These are phyloP conservation scores for Xenopus petersii DNA, from an alignment of 2,797 vertebrate species.

Conservation along the genomic window DNA sequence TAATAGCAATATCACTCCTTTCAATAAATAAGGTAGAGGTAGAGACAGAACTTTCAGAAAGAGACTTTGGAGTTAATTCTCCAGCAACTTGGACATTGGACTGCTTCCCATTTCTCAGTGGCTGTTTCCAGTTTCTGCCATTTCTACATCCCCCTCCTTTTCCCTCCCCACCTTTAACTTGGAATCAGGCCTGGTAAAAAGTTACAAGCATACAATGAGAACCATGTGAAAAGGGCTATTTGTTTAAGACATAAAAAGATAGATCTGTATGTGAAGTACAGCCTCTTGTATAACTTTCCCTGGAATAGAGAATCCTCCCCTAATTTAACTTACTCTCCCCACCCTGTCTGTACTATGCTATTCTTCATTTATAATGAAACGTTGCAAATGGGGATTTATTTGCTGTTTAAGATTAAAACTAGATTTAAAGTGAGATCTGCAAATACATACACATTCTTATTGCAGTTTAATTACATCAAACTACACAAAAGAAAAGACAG, in stretches of 20 bases:
- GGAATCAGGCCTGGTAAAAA: slow-evolving; percentile 3
- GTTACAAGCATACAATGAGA: not conserved
- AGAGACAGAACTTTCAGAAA: not conserved
- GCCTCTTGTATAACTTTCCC: not conserved
- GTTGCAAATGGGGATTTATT: not conserved
- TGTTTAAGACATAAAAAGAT: not conserved
- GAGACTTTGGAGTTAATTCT: not conserved
- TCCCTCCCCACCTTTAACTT: not conserved
- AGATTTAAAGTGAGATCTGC: not conserved
- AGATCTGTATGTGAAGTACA: not conserved
- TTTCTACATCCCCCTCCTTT: not conserved
- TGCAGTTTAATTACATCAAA: no score
- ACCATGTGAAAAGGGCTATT: not conserved
- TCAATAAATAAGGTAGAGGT: no score
- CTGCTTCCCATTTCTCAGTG: not conserved
- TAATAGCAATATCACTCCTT: no score
- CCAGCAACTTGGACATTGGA: not conserved
- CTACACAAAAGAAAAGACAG: no score
- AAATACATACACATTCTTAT: not conserved
- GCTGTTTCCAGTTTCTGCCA: not conserved
- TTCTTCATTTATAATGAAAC: not conserved
- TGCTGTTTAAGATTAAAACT: not conserved
- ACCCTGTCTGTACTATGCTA: not conserved
- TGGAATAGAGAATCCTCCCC: not conserved
- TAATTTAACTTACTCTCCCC: not conserved